Evolutionary conservation across 2,113 vertebrate genomes (phyloP), one percentile per base, ranked within the genome.

Genomic region (Oncorhynchus nerka): DNA sequence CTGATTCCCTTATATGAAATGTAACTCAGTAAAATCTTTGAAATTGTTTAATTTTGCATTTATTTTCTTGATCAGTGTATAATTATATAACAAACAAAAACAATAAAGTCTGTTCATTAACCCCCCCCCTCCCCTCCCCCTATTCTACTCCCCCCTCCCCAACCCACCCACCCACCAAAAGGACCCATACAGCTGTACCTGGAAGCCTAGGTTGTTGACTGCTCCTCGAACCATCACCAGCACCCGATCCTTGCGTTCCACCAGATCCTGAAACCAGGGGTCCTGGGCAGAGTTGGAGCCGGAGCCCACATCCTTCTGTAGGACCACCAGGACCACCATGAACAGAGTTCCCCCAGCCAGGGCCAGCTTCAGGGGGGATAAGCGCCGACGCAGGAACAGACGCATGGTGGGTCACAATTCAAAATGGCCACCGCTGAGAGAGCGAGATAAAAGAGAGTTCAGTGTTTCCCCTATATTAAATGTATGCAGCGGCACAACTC

Each of bases 201-300:
- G 97, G 84, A 98, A 94, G 20, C 85, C 92, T 0, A 99, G 89
- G 88, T 99, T 98, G 87, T 97, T 93, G 64, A 97, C 92, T 0
- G 95, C 97, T 0, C 94, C 95, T 22, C 95, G 85, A 84, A 99
- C 96, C 79, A 98, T 92, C 19, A 90, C 93, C 3, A 99, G 83
- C 79, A 99, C 83, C 4, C 94, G 93, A 34, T 93, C 96, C 85
- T 94, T 94, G 81, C 90, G 93, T 55, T 83, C 88, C 22, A 94
- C 95, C 26, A 97, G 93, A 67, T 97, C 96, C 77, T 92, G 91
- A 51, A 97, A 81, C 96, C 96, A 97, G 0, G 94, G 96, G 73
- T 98, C 96, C 0, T 91, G 88, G 0, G 78, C 69, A 0, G 89
- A 75, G 0, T 85, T 81, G 1, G 3, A 83, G 2, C 92, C 92